Evolutionary conservation across 2,113 vertebrate genomes (phyloP).

Genomic region (Microcebus lehilahytsara): DNA sequence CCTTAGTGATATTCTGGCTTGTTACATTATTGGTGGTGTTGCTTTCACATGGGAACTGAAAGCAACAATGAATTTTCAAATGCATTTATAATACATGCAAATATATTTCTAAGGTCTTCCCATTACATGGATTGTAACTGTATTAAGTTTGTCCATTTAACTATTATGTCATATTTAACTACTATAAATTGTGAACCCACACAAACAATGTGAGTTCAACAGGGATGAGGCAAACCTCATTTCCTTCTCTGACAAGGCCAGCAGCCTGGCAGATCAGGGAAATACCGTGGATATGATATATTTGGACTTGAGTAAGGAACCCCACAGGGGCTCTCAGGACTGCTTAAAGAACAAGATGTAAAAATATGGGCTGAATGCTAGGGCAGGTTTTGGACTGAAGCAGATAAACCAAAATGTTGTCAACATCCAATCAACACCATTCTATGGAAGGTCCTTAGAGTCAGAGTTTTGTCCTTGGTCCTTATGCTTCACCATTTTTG

Average conservation of each 20-base stretch:
- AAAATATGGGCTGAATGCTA: background rate
- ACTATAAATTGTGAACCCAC: no score
- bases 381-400: background rate
- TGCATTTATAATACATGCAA: background rate
- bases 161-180: no score
- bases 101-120: conserved; percentile 31
- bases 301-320: background rate
- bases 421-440: background rate
- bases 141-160: no score
- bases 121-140: background rate
- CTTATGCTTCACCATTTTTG: background rate
- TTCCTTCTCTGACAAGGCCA: background rate
- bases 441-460: background rate
- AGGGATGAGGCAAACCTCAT: background rate
- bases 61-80: conserved; percentile 29
- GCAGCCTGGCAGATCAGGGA: background rate
- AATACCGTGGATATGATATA: background rate
- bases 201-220: background rate
- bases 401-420: background rate
- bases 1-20: background rate
- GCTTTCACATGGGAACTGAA: background rate
- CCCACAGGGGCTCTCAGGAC: background rate
- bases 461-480: background rate
- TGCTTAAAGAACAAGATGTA: background rate
- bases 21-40: background rate